Evolutionary conservation across 2,888 invertebrate genomes (phyloP).

Genomic region (Argyra leucocephala): DNA sequence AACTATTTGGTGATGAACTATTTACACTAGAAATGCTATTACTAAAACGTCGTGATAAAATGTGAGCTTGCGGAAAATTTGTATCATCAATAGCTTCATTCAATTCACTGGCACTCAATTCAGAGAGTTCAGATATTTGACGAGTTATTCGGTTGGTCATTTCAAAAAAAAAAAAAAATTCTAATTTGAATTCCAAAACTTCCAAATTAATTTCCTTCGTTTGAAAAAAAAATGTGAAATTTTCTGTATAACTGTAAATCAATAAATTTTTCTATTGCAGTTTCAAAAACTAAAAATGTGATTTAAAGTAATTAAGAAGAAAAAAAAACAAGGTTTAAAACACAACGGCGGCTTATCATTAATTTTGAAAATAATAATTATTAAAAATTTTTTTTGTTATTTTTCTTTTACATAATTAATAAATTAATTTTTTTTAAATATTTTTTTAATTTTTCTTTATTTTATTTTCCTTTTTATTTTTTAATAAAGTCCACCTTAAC

Average conservation of each 20-base stretch:
- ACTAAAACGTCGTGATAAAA: slow-evolving; percentile 40
- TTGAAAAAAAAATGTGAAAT: neutral
- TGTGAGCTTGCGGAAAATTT: slow-evolving; percentile 43
- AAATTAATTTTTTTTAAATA: neutral
- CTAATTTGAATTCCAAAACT: too few relatives aligned
- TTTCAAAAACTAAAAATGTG: too few relatives aligned
- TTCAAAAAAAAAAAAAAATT: neutral
- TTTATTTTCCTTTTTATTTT: neutral
- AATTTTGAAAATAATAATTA: neutral
- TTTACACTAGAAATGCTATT: slow-evolving; percentile 41
- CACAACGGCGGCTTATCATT: neutral
- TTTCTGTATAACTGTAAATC: slow-evolving; percentile 7
- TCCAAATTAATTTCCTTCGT: too few relatives aligned
- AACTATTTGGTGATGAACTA: slow-evolving; percentile 34
- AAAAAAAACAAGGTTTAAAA: neutral
- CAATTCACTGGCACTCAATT: slow-evolving; percentile 41
- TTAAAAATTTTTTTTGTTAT: neutral
- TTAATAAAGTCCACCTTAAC: neutral
- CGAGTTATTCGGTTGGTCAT: neutral
- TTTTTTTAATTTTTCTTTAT: neutral
- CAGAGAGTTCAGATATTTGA: slow-evolving; percentile 30
- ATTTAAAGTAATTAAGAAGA: too few relatives aligned
- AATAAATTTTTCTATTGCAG: too few relatives aligned
- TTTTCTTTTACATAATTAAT: neutral
- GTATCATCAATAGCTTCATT: slow-evolving; percentile 44